Conservation (phyloP, 2,797 vertebrate species). For the Schizopygopsis malacanthus region DNA sequence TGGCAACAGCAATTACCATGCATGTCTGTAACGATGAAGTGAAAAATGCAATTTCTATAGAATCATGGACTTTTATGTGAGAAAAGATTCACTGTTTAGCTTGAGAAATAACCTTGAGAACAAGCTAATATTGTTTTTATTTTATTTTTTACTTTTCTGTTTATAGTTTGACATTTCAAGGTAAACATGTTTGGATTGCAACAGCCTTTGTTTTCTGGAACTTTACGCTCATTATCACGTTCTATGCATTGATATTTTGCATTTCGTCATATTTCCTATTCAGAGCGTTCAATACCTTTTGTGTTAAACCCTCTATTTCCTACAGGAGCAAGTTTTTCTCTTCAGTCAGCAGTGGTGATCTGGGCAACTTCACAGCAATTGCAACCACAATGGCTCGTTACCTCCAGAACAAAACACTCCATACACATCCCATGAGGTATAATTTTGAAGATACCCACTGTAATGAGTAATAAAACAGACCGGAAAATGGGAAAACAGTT, state of each 20-base stretch:
- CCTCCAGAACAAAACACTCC: constrained; percentile 48
- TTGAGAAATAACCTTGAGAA: constrained; percentile 18
- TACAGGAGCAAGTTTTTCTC: not conserved
- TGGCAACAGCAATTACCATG: constrained; percentile 59
- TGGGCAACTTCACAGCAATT: constrained; percentile 42
- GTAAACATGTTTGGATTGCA: not conserved
- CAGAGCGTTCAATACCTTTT: not conserved
- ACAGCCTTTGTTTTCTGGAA: not conserved
- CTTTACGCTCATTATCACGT: not conserved
- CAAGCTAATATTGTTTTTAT: not conserved
- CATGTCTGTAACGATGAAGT: constrained; percentile 51
- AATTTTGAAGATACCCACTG: constrained; percentile 30
- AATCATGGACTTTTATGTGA: not conserved
- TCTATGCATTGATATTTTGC: not conserved
- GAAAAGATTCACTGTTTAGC: not conserved
- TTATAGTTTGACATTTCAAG: not conserved
- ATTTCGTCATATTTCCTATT: not conserved
- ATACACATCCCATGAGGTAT: constrained; percentile 37
- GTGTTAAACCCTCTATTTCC: not conserved
- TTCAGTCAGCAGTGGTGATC: constrained; percentile 47
- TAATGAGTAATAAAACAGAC: constrained; percentile 45
- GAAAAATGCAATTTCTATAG: constrained; percentile 46
- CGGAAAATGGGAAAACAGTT: constrained; percentile 4
- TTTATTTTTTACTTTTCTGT: not conserved
- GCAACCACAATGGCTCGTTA: constrained; percentile 52